These are phyloP conservation scores for Crotalus tigris DNA, from an alignment of 2,113 vertebrate genomes.

Conservation along the genomic window DNA sequence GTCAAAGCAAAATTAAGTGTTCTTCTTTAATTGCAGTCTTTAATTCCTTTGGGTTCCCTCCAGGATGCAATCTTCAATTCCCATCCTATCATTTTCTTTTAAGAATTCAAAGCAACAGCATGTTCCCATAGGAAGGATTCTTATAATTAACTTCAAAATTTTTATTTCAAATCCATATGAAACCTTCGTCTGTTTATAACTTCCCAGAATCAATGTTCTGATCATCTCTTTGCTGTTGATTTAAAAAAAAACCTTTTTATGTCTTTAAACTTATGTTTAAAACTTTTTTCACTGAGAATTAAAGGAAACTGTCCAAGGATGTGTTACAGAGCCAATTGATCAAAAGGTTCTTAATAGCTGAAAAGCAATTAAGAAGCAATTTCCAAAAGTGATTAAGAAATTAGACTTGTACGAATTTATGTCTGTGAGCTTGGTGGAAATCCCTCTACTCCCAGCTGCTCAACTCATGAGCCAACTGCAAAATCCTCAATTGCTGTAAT, in stretches of 20 bases:
- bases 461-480: background rate
- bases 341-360: background rate
- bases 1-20: background rate
- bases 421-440: background rate
- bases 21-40: background rate
- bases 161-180: background rate
- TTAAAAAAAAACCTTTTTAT: background rate
- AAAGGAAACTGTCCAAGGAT: background rate
- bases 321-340: background rate
- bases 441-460: background rate
- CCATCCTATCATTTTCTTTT: background rate
- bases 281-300: background rate
- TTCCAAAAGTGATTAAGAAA: background rate
- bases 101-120: background rate
- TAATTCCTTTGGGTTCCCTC: background rate
- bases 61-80: background rate
- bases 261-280: background rate
- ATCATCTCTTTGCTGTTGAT: background rate
- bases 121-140: background rate
- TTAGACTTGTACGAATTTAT: background rate
- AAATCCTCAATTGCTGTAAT: background rate
- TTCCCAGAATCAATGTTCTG: background rate
- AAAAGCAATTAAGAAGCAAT: background rate
- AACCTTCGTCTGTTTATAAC: background rate
- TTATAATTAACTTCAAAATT: background rate